phyloP scores from a whole-genome alignment of 1,140 invertebrate genomes.

The Euborellia annulipes region DNA sequence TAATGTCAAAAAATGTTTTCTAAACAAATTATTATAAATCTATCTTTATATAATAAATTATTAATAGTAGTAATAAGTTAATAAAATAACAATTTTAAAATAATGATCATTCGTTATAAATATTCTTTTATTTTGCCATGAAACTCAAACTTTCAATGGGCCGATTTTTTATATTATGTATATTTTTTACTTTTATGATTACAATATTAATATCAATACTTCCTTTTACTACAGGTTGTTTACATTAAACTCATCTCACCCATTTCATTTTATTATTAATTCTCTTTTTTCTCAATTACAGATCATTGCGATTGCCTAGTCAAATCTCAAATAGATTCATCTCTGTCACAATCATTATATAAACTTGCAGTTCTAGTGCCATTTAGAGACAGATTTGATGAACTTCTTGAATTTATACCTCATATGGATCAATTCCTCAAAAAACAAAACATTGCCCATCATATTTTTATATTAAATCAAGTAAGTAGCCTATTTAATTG shows the following conservation, averaged over 20 bases:
- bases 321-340: background rate
- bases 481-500: constrained; percentile 22
- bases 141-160: too few relatives aligned
- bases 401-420: constrained; percentile 81
- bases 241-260: background rate
- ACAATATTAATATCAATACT: constrained; percentile 5
- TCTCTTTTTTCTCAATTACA: constrained; percentile 5
- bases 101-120: too few relatives aligned
- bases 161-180: constrained; percentile 4
- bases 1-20: too few relatives aligned
- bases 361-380: constrained; percentile 75
- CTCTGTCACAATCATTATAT: constrained; percentile 19
- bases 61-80: too few relatives aligned
- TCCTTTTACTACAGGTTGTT: constrained; percentile 6
- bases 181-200: constrained; percentile 8
- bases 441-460: constrained; percentile 64
- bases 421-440: constrained; percentile 75
- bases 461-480: constrained; percentile 89
- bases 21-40: too few relatives aligned
- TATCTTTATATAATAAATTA: too few relatives aligned
- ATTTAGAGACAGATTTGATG: constrained; percentile 89
- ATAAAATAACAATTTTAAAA: too few relatives aligned
- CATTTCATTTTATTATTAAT: background rate
- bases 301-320: constrained; percentile 10
- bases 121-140: too few relatives aligned